Base-by-base conservation (phyloP, 2,888 invertebrate species). In the Crossocerus cetratus region DNA sequence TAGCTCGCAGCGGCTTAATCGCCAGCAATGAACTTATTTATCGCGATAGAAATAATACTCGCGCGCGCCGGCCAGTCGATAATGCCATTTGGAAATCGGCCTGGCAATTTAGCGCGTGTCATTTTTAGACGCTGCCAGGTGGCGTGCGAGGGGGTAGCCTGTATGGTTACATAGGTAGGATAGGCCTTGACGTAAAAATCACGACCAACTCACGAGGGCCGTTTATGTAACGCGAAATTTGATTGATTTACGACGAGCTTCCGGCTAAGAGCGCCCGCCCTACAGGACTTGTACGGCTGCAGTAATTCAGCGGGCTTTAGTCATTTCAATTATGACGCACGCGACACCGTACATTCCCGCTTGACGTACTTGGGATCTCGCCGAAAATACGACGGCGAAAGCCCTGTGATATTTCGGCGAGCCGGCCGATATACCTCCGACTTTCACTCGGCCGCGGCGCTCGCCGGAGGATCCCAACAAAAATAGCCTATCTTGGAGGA, bases 311-410 rank as follows among this genome's bases (percentile, higher is more conserved):
- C 14, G 44, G 20, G 44, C 23, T 54, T 56, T 49, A 59, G 71
- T 63, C 75, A 65, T 76, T 78, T 77, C 75, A 76, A 78, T 75
- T 76, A 76, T 83, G 81, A 83, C 82, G 83, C 79, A 82, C 70
- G 66, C 49, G 32, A 62, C n/a, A 56, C 32, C 32, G 32, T 60
- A 68, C 77, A 72, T 77, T 78, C 71, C 71, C 74, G 62, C 73
- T 56, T 8, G 65, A 11, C 61, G 67, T 65, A 56, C 63, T 57
- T 70, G 76, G 76, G 76, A 65, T 49, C 64, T 61, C 68, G 81
- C 81, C 74, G 69, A 81, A 78, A 78, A 74, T 73, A 78, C 74
- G 76, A 77, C 74, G 78, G 77, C 62, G 71, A 74, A 69, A 81
- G 69, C 57, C 32, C 42, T 32, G 53, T 74, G 59, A 77, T 81